A percentile compares a stretch with the other conserved stretches of the same genome.
These are phyloP conservation scores for Scaptomyza flava DNA, from an alignment of 2,888 invertebrate species.

Conservation along the genomic window DNA sequence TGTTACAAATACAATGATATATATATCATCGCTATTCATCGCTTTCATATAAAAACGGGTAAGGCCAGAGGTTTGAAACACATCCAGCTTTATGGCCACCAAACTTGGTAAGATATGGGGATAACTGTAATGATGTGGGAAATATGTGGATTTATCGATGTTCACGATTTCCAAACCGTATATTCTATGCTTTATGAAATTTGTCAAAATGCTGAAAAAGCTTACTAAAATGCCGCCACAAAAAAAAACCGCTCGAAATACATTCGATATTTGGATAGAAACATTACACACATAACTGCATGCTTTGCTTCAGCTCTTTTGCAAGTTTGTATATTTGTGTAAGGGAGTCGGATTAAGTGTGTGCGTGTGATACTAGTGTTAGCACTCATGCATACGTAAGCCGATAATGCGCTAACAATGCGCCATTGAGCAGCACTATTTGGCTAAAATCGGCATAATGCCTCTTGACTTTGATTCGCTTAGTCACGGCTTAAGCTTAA, in stretches of 20 bases:
- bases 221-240: not conserved
- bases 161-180: not conserved
- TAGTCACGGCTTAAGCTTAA: constrained; percentile 71
- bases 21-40: too few relatives aligned
- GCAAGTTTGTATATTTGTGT: not conserved
- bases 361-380: constrained; percentile 2
- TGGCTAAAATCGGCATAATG: constrained; percentile 65
- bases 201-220: not conserved
- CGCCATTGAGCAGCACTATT: constrained; percentile 60
- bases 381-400: constrained; percentile 70
- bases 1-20: too few relatives aligned
- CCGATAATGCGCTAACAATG: constrained; percentile 73
- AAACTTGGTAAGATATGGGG: too few relatives aligned
- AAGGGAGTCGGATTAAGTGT: not conserved
- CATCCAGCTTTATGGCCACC: too few relatives aligned
- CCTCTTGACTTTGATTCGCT: constrained; percentile 69
- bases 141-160: too few relatives aligned
- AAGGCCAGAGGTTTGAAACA: too few relatives aligned
- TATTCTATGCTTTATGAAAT: not conserved
- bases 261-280: constrained; percentile 11
- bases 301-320: constrained; percentile 2
- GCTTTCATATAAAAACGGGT: too few relatives aligned
- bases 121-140: too few relatives aligned
- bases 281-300: not conserved
- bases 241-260: not conserved